Percentiles rank a stretch among this genome's conserved stretches.
Conservation (phyloP, 2,113 vertebrate genomes). For the Mus pahari region DNA sequence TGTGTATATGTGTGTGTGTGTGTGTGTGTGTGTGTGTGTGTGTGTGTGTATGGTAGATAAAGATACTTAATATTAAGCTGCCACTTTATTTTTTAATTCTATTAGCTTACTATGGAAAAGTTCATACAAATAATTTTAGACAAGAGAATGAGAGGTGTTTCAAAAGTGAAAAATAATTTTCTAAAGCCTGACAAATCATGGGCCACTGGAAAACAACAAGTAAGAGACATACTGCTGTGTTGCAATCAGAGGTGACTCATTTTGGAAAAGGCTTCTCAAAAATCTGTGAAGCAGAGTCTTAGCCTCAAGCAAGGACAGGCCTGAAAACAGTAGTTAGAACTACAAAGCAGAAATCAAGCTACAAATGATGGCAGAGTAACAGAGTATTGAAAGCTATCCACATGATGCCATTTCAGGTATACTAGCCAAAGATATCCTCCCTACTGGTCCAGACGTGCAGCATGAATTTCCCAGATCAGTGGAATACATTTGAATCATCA, state of each 20-base stretch:
- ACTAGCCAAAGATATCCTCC: slow-evolving; percentile 1
- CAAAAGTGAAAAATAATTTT: neutral
- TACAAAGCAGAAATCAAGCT: neutral
- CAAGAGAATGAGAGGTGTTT: neutral
- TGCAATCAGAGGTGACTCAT: slow-evolving; percentile 23
- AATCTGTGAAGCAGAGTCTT: neutral
- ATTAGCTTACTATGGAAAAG: neutral
- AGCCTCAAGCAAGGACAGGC: neutral
- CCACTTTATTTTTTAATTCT: slow-evolving; percentile 27
- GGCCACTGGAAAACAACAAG: neutral
- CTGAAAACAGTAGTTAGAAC: slow-evolving; percentile 16
- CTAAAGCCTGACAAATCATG: neutral
- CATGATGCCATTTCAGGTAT: slow-evolving; percentile 1
- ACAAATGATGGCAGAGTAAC: neutral
- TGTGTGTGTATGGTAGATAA: neutral
- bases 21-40: too few species aligned
- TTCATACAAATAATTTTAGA: neutral
- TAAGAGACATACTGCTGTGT: neutral
- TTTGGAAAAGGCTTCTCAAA: slow-evolving; percentile 33
- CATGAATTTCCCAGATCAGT: neutral
- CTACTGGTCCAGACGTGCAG: neutral
- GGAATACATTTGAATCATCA: neutral
- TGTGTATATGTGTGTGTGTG: too few species aligned
- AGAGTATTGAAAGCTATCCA: neutral
- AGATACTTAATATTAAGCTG: neutral